Percentiles rank a stretch among this genome's conserved stretches.
These are phyloP conservation scores for Halesus radiatus DNA, from an alignment of 1,140 invertebrate genomes.

Conservation along the genomic window DNA sequence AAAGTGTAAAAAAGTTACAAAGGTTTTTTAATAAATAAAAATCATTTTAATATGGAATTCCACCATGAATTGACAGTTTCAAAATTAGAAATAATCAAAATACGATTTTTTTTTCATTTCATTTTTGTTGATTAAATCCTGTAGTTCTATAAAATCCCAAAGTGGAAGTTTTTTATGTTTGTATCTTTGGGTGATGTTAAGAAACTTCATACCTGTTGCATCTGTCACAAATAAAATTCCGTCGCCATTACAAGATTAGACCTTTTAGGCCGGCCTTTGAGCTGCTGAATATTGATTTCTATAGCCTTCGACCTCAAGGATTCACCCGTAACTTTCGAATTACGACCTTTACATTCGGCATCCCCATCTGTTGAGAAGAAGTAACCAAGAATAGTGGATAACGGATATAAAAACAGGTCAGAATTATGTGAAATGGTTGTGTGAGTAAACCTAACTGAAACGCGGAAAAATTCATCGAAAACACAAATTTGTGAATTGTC, in stretches of 20 bases:
- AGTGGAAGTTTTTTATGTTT: too few relatives aligned
- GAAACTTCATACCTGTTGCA: conserved; percentile 36
- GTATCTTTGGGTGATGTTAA: not conserved
- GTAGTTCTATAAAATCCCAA: too few relatives aligned
- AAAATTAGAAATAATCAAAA: too few relatives aligned
- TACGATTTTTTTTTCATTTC: too few relatives aligned
- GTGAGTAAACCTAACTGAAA: not conserved
- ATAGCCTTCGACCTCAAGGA: conserved; percentile 25
- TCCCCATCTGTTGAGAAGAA: not conserved
- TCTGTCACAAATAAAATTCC: conserved; percentile 1
- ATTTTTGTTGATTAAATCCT: too few relatives aligned
- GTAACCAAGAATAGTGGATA: not conserved
- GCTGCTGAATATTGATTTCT: conserved; percentile 17
- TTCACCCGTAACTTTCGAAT: conserved; percentile 10
- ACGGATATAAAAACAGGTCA: not conserved
- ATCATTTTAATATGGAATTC: too few relatives aligned
- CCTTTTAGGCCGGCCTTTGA: conserved; percentile 5
- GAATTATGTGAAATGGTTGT: not conserved
- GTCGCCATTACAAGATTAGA: conserved; percentile 20
- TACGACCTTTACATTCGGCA: not conserved
- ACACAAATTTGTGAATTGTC: not conserved
- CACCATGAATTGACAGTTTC: too few relatives aligned
- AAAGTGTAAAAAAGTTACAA: too few relatives aligned
- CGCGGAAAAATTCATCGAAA: not conserved
- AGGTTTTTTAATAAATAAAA: too few relatives aligned